Evolutionary conservation across 1,140 invertebrate species (phyloP), one percentile per base, ranked within the genome.

Genomic region (Anagrus nilaparvatae): DNA sequence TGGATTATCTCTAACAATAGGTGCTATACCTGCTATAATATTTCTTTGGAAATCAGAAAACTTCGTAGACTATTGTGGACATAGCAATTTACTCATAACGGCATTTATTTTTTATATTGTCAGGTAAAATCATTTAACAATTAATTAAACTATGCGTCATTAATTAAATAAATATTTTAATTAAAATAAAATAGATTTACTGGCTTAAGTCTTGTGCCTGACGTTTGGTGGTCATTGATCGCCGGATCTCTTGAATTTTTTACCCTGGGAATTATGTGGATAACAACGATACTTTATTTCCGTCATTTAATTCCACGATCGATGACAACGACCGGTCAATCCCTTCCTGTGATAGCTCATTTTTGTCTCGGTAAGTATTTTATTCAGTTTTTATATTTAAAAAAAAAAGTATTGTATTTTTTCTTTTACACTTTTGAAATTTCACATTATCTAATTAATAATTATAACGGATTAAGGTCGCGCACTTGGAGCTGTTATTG

Each of bases 1-100:
- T 28, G 82, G 82, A 2, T 59, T 86, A 6, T 76, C 78, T 23
- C 53, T 84, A 49, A 77, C 79, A 2, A 61, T 76, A 25, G 75
- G 74, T 51, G 73, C 79, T 30, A 44, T 84, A 47, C 72, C 78
- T 18, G 79, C 84, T 31, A 59, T 83, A 43, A 61, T 84, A 31
- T 78, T 87, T 59, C 67, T 89, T 12, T 81, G 78, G 71, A 81
- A 81, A 61, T 82, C 84, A 2, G 84, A 89, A 51, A 76, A 75
- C 50, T 72, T 91, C 19, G 82, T 92, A 3, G 81, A 88, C 60
- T 88, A 84, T 60, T 79, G 84, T 36, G 86, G 86, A 3, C 82
- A 88, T 60, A 84, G 82, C 45, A 87, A 90, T 60, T 70, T 90
- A 37, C 75, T 89, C 44, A 87, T 88, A 48, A 71, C 76, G 28